These are phyloP conservation scores for Sitta europaea DNA, from an alignment of 2,113 vertebrate genomes.

Conservation along the genomic window DNA sequence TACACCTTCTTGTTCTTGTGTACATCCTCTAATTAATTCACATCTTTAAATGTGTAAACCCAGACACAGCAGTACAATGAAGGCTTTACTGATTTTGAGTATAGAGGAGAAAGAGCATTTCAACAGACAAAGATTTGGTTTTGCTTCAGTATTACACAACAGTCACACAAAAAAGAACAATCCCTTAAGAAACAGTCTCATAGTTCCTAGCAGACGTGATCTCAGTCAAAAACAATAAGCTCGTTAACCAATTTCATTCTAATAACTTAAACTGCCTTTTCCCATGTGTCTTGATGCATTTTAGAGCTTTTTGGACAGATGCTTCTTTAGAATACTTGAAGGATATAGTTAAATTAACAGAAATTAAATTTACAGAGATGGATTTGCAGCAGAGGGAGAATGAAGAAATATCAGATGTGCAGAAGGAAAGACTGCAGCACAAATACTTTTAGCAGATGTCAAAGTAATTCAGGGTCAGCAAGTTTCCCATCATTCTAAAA, in stretches of 20 bases:
- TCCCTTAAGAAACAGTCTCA: neutral
- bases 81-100: neutral
- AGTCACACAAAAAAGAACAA: neutral
- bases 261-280: neutral
- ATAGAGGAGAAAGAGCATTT: neutral
- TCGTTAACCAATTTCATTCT: neutral
- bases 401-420: constrained; percentile 24
- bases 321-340: neutral
- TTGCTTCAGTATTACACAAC: neutral
- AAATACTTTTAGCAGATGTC: constrained; percentile 24
- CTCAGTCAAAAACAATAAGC: neutral
- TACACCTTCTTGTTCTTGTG: neutral
- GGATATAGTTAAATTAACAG: constrained; percentile 1
- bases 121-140: neutral
- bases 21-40: neutral
- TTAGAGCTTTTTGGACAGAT: neutral
- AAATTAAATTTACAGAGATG: constrained; percentile 18
- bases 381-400: neutral
- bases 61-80: neutral
- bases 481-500: constrained; percentile 5
- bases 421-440: neutral
- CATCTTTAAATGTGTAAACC: neutral
- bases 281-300: neutral
- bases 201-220: neutral
- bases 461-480: constrained; percentile 30